phyloP scores from a whole-genome alignment of 2,113 vertebrate genomes.

The Proteles cristata region DNA sequence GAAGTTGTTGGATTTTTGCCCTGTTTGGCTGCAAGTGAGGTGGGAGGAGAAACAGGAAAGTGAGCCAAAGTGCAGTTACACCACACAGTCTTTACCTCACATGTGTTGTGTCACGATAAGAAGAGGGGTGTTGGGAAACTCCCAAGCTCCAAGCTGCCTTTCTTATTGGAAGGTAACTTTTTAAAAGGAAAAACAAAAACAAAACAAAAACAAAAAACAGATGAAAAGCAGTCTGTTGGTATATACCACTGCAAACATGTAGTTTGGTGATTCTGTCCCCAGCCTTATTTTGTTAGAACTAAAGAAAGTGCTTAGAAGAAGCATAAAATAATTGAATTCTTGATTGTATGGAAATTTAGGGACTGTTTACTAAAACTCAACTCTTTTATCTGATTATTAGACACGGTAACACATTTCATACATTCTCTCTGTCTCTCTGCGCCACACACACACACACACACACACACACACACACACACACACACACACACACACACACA shows the following conservation, averaged over 20 bases:
- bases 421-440: neutral
- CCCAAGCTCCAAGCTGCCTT: neutral
- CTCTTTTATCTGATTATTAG: neutral
- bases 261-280: neutral
- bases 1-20: constrained; percentile 87
- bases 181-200: neutral
- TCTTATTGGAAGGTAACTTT: neutral
- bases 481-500: no score
- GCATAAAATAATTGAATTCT: neutral
- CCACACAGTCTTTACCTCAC: constrained; percentile 65
- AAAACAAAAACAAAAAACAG: neutral
- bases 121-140: neutral
- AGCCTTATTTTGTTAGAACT: neutral
- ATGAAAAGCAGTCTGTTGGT: neutral
- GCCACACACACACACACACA: no score
- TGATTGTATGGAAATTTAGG: neutral
- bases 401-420: neutral
- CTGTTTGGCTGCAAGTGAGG: constrained; percentile 65
- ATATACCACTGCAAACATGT: neutral
- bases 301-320: neutral
- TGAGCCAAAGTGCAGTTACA: constrained; percentile 85
- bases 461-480: no score
- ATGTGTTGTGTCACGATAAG: constrained; percentile 75
- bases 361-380: neutral
- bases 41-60: constrained; percentile 79